These are phyloP conservation scores for Parnassius apollo DNA, from an alignment of 2,888 invertebrate genomes.

Conservation along the genomic window DNA sequence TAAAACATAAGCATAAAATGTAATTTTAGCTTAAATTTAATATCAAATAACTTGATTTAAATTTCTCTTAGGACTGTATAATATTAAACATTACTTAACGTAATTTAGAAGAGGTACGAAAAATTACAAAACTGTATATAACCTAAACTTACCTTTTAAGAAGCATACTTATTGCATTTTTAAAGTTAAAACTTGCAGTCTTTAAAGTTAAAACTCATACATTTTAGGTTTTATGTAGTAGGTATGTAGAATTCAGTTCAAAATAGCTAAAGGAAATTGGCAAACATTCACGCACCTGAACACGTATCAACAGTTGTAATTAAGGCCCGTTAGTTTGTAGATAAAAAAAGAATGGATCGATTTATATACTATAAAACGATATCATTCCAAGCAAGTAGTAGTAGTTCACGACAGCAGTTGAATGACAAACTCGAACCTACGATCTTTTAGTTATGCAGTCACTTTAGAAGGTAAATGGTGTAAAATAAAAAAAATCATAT, in stretches of 20 bases:
- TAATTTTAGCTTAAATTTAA: conserved; percentile 31
- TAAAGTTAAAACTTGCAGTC: too few species aligned
- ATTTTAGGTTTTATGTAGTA: too few species aligned
- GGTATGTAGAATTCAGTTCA: too few species aligned
- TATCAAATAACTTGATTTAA: conserved; percentile 5
- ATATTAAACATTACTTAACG: conserved; percentile 2
- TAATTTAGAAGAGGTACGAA: not conserved
- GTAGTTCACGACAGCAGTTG: too few species aligned
- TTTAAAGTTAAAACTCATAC: too few species aligned
- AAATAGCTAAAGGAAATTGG: not conserved
- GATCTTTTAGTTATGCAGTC: too few species aligned
- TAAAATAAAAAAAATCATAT: too few species aligned
- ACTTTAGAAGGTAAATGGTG: too few species aligned
- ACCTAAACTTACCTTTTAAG: not conserved
- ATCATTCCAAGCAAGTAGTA: too few species aligned
- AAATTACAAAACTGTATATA: not conserved
- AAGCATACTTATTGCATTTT: not conserved
- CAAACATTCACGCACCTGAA: conserved; percentile 5
- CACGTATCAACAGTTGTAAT: conserved; percentile 3
- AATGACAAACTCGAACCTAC: too few species aligned
- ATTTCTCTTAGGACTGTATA: conserved; percentile 13
- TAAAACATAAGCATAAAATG: too few species aligned
- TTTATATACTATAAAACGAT: too few species aligned
- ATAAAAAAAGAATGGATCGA: not conserved
- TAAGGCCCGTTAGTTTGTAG: conserved; percentile 11